A percentile compares a stretch with the other conserved stretches of the same genome.
Conservation (phyloP, 2,797 vertebrate species). For the Pseudomugil tenellus region DNA sequence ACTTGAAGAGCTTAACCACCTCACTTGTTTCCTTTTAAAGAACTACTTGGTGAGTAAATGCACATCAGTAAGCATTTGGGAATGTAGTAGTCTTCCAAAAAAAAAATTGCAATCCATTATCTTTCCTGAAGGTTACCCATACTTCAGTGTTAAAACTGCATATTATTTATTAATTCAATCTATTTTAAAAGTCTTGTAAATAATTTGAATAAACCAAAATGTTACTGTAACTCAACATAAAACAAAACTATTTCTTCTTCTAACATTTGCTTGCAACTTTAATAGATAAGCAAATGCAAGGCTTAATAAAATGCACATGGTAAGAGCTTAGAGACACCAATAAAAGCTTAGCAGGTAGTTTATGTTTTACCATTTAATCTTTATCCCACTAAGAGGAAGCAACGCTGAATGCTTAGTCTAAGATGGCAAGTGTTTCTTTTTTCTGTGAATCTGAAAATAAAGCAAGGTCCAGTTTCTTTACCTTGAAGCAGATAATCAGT, state of each 20-base stretch:
- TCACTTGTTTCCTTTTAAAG: constrained; percentile 24
- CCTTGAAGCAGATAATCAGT: constrained; percentile 93
- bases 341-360: not conserved
- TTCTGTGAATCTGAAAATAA: not conserved
- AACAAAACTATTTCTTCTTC: no score
- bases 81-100: constrained; percentile 19
- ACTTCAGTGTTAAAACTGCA: not conserved
- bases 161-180: not conserved
- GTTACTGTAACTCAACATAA: not conserved
- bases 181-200: not conserved
- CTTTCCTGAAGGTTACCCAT: not conserved
- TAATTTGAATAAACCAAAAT: not conserved
- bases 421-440: not conserved
- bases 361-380: not conserved
- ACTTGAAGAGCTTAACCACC: constrained; percentile 15
- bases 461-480: constrained; percentile 45
- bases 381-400: not conserved
- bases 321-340: no score
- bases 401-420: constrained; percentile 6
- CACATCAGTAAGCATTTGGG: constrained; percentile 2
- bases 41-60: constrained; percentile 18
- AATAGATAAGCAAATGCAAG: not conserved
- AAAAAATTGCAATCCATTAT: not conserved
- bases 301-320: not conserved
- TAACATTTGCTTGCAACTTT: no score